A percentile compares a stretch with the other conserved stretches of the same genome.
phyloP scores from a whole-genome alignment of 2,113 vertebrate genomes.

The Ochotona curzoniae region DNA sequence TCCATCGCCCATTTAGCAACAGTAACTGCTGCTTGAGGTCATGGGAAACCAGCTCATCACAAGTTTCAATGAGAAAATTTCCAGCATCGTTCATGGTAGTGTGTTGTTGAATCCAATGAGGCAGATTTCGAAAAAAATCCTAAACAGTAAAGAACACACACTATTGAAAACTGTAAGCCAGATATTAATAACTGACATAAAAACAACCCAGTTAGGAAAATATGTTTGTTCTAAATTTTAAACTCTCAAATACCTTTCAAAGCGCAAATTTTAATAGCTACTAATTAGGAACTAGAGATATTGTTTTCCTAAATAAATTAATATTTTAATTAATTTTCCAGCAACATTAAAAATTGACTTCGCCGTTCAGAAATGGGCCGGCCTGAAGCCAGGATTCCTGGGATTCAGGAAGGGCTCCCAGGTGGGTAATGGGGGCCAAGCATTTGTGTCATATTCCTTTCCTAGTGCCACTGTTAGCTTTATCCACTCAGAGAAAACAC shows the following conservation, averaged over 20 bases:
- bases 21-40: constrained; percentile 98
- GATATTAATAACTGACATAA: not conserved
- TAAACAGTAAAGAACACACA: constrained; percentile 35
- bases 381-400: too few relatives aligned
- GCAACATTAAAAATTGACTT: too few relatives aligned
- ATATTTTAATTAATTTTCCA: too few relatives aligned
- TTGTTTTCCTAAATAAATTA: too few relatives aligned
- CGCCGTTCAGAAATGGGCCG: too few relatives aligned
- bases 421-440: too few relatives aligned
- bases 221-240: not conserved
- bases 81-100: constrained; percentile 98
- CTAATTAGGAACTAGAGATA: too few relatives aligned
- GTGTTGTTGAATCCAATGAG: constrained; percentile 96
- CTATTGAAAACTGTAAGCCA: not conserved
- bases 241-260: constrained; percentile 19
- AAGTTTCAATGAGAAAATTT: constrained; percentile 98
- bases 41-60: constrained; percentile 95
- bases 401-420: too few relatives aligned
- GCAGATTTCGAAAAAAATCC: constrained; percentile 88
- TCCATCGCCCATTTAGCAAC: constrained; percentile 92
- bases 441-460: too few relatives aligned
- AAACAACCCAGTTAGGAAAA: not conserved
- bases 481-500: too few relatives aligned
- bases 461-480: too few relatives aligned
- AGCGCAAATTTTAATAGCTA: not conserved